Percentiles rank a stretch among this genome's conserved stretches.
phyloP scores from a whole-genome alignment of 2,888 invertebrate genomes.

The Hirtodrosophila alboralis region DNA sequence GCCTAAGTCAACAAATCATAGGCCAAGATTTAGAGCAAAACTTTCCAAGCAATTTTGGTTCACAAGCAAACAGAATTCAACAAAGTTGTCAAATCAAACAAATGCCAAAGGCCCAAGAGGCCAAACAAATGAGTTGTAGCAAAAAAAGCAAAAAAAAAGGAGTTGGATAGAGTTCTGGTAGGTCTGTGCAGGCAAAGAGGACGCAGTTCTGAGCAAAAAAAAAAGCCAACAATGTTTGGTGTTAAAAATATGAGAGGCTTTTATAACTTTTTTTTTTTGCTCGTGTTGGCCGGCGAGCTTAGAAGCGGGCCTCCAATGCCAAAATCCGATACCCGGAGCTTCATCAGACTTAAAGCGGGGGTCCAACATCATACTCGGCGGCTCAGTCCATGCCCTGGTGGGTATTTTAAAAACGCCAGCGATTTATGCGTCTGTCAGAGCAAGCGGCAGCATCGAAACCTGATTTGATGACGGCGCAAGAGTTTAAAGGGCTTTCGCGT shows the following conservation, averaged over 20 bases:
- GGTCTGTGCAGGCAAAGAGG: background rate
- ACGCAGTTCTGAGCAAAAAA: slow-evolving; percentile 5
- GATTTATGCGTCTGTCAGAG: slow-evolving; percentile 71
- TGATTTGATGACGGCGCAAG: slow-evolving; percentile 74
- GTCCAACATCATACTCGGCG: slow-evolving; percentile 15
- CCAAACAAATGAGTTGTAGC: no score
- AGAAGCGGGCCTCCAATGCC: slow-evolving; percentile 10
- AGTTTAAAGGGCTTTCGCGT: slow-evolving; percentile 74
- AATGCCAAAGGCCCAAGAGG: slow-evolving; percentile 30
- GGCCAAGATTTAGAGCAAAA: slow-evolving; percentile 46
- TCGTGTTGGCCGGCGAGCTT: slow-evolving; percentile 11
- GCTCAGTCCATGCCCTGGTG: slow-evolving; percentile 18
- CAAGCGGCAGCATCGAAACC: slow-evolving; percentile 49
- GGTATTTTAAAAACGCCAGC: slow-evolving; percentile 71
- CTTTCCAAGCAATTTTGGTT: slow-evolving; percentile 18
- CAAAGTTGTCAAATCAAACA: slow-evolving; percentile 78
- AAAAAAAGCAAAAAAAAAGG: no score
- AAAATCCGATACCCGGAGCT: slow-evolving; percentile 5
- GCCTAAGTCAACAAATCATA: slow-evolving; percentile 65
- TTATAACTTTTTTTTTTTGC: slow-evolving; percentile 48
- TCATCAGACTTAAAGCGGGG: slow-evolving; percentile 14
- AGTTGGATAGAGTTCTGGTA: slow-evolving; percentile 25
- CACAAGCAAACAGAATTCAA: slow-evolving; percentile 52
- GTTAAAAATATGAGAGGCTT: slow-evolving; percentile 68
- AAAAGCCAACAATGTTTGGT: slow-evolving; percentile 51